phyloP scores from a whole-genome alignment of 2,888 invertebrate genomes.

The Orthosia incerta region DNA sequence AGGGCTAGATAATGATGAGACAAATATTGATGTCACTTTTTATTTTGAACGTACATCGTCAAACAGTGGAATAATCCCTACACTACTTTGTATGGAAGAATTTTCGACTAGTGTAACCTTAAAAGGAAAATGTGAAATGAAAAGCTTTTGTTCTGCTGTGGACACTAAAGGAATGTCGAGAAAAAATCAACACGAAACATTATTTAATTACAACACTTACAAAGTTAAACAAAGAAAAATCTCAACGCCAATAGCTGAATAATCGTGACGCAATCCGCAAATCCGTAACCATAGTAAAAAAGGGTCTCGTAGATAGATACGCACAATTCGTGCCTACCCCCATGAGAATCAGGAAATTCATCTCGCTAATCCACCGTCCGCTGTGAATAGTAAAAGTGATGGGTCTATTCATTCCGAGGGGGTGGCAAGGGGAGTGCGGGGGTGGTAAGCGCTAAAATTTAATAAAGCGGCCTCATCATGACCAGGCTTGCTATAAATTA shows the following conservation, averaged over 20 bases:
- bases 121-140: not conserved
- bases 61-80: no score
- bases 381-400: conserved; percentile 90
- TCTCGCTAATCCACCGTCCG: conserved; percentile 87
- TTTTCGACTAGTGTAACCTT: no score
- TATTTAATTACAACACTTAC: conserved; percentile 45
- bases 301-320: conserved; percentile 65
- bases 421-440: conserved; percentile 61
- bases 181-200: conserved; percentile 5
- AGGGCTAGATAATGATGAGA: no score
- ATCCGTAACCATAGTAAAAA: conserved; percentile 77
- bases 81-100: no score
- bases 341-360: conserved; percentile 86
- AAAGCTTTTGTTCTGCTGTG: not conserved
- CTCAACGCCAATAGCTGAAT: conserved; percentile 61
- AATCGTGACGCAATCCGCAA: conserved; percentile 79
- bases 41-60: no score
- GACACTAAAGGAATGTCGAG: not conserved
- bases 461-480: conserved; percentile 86
- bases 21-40: no score
- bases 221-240: conserved; percentile 35
- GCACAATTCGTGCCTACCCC: conserved; percentile 81
- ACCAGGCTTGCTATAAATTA: conserved; percentile 89
- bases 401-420: conserved; percentile 86
- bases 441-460: conserved; percentile 89